Conservation (phyloP, 92 coral and sea anemone species). For the Zoanthus solanderi region DNA sequence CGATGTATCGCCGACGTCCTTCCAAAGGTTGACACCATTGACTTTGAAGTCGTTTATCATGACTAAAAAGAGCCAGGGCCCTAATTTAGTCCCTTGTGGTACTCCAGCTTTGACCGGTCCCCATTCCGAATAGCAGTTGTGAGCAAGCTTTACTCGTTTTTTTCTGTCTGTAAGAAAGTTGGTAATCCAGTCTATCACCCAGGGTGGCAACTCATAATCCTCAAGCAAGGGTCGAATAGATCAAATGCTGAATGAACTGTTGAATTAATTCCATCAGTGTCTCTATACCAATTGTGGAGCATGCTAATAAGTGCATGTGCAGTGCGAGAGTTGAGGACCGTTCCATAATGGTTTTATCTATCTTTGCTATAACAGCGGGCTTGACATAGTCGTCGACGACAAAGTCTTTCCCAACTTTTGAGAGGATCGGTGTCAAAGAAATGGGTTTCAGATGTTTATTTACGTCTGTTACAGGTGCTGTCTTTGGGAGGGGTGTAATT, state of each 20-base stretch:
- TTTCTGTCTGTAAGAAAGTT: conserved; percentile 1
- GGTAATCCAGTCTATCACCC: neutral
- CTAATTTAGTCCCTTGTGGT: conserved; percentile 51
- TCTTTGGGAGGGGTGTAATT: conserved; percentile 11
- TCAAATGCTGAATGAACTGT: neutral
- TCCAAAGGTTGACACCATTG: conserved; percentile 43
- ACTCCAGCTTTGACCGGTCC: conserved; percentile 12
- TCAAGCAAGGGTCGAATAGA: neutral
- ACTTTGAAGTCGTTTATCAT: conserved; percentile 43
- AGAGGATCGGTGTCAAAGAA: neutral
- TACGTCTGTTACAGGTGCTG: neutral
- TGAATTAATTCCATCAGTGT: neutral
- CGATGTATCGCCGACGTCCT: conserved; percentile 45
- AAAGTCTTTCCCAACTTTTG: neutral
- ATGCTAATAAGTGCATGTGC: neutral
- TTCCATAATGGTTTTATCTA: neutral
- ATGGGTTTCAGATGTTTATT: neutral
- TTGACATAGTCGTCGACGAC: neutral
- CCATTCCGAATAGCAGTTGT: conserved; percentile 21
- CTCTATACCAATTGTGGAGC: conserved; percentile 1
- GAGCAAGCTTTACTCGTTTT: conserved; percentile 6
- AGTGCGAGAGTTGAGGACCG: neutral
- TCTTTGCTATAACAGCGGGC: neutral
- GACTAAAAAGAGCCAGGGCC: conserved; percentile 43
- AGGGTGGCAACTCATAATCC: neutral